These are phyloP conservation scores for Tokudaia muenninki DNA, from an alignment of 2,797 vertebrate genomes.

Conservation along the genomic window DNA sequence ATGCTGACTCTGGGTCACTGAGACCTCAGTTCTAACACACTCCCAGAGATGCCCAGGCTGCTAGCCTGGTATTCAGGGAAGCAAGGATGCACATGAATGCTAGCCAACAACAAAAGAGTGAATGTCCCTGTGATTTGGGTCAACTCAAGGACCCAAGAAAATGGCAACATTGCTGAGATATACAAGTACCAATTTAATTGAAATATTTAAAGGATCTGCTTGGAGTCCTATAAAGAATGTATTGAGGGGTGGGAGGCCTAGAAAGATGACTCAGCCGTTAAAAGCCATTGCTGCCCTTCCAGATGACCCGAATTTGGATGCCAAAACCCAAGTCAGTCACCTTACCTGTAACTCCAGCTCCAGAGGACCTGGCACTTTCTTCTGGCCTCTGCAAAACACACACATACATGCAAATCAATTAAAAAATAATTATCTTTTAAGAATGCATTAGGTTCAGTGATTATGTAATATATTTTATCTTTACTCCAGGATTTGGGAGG, in stretches of 20 bases:
- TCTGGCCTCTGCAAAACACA: neutral
- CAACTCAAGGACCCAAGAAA: neutral
- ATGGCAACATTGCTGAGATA: neutral
- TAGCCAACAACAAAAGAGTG: neutral
- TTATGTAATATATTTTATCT: neutral
- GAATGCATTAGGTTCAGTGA: neutral
- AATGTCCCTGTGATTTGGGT: neutral
- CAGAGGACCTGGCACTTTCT: neutral
- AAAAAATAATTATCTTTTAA: neutral
- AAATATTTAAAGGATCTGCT: slow-evolving; percentile 15
- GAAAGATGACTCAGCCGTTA: neutral
- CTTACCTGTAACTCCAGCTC: neutral
- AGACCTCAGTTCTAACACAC: neutral
- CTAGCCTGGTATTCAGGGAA: neutral
- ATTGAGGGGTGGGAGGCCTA: neutral
- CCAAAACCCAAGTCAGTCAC: neutral
- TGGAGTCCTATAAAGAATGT: neutral
- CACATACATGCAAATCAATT: neutral
- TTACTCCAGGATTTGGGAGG: neutral
- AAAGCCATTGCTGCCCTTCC: neutral
- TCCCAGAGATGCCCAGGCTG: neutral
- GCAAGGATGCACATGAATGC: neutral
- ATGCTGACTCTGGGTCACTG: neutral
- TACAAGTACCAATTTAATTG: neutral
- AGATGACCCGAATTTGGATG: neutral